Percentiles rank a stretch among this genome's conserved stretches.
Evolutionary conservation across 2,113 vertebrate genomes (phyloP).

Genomic region (Tenrec ecaudatus): DNA sequence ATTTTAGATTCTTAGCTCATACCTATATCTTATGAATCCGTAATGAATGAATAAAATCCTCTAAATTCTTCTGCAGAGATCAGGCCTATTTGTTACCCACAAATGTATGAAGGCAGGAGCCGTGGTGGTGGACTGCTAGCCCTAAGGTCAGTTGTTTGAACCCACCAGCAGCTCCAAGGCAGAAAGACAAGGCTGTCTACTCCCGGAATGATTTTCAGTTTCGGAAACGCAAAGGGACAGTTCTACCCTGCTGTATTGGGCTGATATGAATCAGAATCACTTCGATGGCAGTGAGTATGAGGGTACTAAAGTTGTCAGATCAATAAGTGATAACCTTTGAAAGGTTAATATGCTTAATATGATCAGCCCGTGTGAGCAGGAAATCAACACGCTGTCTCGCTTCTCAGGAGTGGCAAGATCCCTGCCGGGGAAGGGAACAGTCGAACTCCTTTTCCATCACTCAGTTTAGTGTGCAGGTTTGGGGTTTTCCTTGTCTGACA

Average conservation of each 20-base stretch:
- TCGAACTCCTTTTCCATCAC: background rate
- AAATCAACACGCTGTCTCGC: background rate
- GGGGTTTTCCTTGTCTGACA: background rate
- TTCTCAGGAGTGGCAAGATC: background rate
- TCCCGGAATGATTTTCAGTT: too few relatives aligned
- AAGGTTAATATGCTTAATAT: background rate
- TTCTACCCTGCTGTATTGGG: too few relatives aligned
- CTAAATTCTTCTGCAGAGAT: background rate
- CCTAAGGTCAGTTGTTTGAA: background rate
- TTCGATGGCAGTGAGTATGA: too few relatives aligned
- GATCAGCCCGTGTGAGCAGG: too few relatives aligned
- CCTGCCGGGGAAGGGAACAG: background rate
- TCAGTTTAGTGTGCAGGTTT: background rate
- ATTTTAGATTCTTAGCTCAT: constrained; percentile 23
- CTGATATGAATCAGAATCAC: too few relatives aligned
- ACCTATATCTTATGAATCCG: background rate
- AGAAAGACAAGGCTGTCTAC: too few relatives aligned
- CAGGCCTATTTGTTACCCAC: too few relatives aligned
- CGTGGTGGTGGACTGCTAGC: too few relatives aligned
- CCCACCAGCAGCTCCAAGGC: too few relatives aligned
- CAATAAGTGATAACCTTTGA: background rate
- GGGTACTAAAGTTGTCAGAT: background rate
- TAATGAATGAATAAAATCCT: background rate
- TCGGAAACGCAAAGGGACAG: background rate
- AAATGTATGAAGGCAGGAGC: too few relatives aligned